Conservation (phyloP, 2,888 invertebrate species). For the Patella pellucida region DNA sequence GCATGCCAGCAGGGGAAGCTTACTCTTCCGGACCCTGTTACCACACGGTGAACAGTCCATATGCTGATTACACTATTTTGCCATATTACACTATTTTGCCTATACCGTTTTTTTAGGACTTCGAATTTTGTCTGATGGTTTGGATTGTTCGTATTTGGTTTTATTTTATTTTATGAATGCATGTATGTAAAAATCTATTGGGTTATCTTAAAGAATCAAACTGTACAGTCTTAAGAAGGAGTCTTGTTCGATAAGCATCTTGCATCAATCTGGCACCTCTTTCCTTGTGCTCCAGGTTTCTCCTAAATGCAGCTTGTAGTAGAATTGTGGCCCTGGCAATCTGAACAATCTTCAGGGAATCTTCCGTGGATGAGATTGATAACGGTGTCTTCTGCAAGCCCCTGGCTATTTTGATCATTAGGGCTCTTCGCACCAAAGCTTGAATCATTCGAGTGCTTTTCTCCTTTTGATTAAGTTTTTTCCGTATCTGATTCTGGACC, state of each 20-base stretch:
- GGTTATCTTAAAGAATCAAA: no score
- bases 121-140: no score
- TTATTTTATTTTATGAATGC: no score
- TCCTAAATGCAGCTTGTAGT: background rate
- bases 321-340: background rate
- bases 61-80: no score
- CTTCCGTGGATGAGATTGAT: background rate
- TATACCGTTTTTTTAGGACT: no score
- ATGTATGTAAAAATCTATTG: no score
- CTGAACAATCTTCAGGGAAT: background rate
- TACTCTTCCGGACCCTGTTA: no score
- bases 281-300: background rate
- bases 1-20: no score
- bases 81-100: no score
- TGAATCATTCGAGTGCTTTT: background rate
- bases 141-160: no score
- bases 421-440: background rate
- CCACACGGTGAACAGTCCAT: no score
- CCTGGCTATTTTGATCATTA: background rate
- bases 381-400: background rate
- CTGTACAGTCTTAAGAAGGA: background rate
- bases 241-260: conserved; percentile 1
- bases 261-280: background rate
- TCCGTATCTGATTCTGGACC: background rate
- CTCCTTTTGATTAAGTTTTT: background rate